phyloP scores from a whole-genome alignment of 2,888 invertebrate genomes.

The Tanytarsus gracilentus region DNA sequence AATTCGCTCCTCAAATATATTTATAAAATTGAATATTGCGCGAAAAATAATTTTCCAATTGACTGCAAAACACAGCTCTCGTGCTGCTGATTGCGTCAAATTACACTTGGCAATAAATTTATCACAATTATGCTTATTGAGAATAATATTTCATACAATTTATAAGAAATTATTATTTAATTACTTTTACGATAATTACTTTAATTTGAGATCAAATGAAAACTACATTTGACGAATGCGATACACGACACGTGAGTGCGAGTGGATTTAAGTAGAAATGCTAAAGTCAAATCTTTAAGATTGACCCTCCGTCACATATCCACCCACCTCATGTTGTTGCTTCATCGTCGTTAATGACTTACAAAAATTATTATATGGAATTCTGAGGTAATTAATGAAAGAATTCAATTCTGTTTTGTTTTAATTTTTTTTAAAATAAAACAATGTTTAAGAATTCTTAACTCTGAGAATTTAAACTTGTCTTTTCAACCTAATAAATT shows the following conservation, averaged over 20 bases:
- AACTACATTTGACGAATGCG: slow-evolving; percentile 4
- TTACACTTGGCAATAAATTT: slow-evolving; percentile 20
- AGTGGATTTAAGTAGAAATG: background rate
- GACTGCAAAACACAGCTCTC: slow-evolving; percentile 9
- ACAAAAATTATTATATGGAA: no score
- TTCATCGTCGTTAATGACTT: no score
- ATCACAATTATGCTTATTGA: slow-evolving; percentile 28
- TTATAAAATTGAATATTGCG: slow-evolving; percentile 13
- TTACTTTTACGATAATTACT: slow-evolving; percentile 10
- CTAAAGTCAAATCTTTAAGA: background rate
- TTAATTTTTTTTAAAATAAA: no score
- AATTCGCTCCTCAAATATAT: background rate
- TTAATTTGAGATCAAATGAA: slow-evolving; percentile 25
- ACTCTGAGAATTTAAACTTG: no score
- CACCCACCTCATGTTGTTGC: no score
- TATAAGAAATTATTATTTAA: slow-evolving; percentile 2
- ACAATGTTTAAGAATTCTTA: no score
- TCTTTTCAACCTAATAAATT: no score
- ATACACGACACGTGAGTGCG: background rate
- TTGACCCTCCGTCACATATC: no score
- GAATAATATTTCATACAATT: background rate
- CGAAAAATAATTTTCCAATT: slow-evolving; percentile 11
- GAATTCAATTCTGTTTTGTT: no score
- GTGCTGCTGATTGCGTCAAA: background rate
- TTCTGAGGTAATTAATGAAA: no score